Conservation (phyloP, 2,888 invertebrate species). For the Lutraria lutraria region DNA sequence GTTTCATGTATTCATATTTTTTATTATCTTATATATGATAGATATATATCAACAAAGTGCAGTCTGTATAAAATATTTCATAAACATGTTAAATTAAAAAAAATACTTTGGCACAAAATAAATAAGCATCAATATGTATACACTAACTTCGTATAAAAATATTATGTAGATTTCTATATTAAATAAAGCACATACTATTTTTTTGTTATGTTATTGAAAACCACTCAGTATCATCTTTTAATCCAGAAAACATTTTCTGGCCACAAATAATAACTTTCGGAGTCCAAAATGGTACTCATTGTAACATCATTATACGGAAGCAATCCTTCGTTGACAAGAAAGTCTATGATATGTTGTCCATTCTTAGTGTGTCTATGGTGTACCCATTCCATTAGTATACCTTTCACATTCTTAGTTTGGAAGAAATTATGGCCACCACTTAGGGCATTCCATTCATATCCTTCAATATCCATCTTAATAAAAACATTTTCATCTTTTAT, state of each 20-base stretch:
- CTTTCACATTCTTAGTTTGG: slow-evolving; percentile 73
- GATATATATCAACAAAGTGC: not conserved
- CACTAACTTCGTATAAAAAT: not conserved
- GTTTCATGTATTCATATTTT: no score
- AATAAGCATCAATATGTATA: not conserved
- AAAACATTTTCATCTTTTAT: slow-evolving; percentile 69
- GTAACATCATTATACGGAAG: slow-evolving; percentile 70
- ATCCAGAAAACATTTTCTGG: slow-evolving; percentile 81
- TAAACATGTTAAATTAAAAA: not conserved
- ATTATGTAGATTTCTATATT: no score
- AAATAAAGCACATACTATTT: no score
- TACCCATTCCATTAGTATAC: slow-evolving; percentile 81
- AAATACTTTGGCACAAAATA: slow-evolving; percentile 11
- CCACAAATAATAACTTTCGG: slow-evolving; percentile 70
- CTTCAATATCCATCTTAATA: slow-evolving; percentile 82
- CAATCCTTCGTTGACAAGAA: slow-evolving; percentile 73
- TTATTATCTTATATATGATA: not conserved
- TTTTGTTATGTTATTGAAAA: no score
- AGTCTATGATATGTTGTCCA: slow-evolving; percentile 68
- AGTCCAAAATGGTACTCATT: slow-evolving; percentile 55
- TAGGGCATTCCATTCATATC: slow-evolving; percentile 76
- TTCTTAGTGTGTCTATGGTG: slow-evolving; percentile 69
- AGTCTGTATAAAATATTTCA: not conserved
- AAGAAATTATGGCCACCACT: slow-evolving; percentile 71
- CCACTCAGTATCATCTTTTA: slow-evolving; percentile 65